A percentile compares a stretch with the other conserved stretches of the same genome.
Evolutionary conservation across 2,797 vertebrate species (phyloP).

Genomic region (Pseudochromis fuscus): DNA sequence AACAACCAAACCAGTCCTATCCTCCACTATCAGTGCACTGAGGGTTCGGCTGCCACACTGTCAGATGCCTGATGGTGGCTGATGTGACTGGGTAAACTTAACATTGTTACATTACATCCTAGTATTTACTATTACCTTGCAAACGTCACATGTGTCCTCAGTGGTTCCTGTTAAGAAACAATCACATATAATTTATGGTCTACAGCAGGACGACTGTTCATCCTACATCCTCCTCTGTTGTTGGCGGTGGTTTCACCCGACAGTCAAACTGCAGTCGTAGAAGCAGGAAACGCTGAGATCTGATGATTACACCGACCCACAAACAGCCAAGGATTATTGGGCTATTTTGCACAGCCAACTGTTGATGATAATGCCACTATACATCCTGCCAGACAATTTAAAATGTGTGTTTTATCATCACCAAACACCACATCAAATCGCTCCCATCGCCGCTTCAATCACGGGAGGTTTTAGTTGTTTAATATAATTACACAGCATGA

Average conservation of each 20-base stretch:
- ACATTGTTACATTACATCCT: too few relatives aligned
- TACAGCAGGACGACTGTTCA: neutral
- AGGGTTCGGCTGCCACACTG: too few relatives aligned
- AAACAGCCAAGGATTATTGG: constrained; percentile 56
- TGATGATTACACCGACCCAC: constrained; percentile 60
- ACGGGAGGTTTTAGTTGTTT: constrained; percentile 3
- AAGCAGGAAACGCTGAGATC: constrained; percentile 53
- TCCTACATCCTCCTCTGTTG: constrained; percentile 34
- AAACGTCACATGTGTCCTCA: constrained; percentile 10
- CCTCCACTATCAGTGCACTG: too few relatives aligned
- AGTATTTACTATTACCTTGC: constrained; percentile 8
- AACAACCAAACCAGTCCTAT: too few relatives aligned
- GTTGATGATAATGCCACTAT: constrained; percentile 33
- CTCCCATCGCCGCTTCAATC: constrained; percentile 3
- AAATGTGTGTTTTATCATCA: constrained; percentile 34
- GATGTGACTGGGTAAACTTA: too few relatives aligned
- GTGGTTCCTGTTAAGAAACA: constrained; percentile 6
- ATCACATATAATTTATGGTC: neutral
- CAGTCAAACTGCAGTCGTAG: constrained; percentile 43
- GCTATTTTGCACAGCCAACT: constrained; percentile 46
- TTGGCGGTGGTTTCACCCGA: constrained; percentile 31
- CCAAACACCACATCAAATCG: constrained; percentile 29
- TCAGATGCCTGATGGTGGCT: too few relatives aligned
- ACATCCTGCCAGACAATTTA: constrained; percentile 40
- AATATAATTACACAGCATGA: neutral